Conservation (phyloP, 2,113 vertebrate species). For the Gorsachius goisagi region DNA sequence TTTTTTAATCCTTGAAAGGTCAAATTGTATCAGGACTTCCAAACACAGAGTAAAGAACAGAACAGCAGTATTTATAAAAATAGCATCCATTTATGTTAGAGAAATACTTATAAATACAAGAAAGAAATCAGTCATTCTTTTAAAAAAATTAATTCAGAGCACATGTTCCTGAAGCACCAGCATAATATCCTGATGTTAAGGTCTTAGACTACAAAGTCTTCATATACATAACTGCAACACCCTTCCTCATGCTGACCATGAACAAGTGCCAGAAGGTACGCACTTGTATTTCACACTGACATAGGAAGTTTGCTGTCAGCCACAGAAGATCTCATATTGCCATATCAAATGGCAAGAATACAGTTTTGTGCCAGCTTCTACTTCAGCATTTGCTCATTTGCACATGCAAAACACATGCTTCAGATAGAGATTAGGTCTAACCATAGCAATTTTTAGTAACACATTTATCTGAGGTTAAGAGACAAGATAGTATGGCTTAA, state of each 20-base stretch:
- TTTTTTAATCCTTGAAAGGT: slow-evolving; percentile 6
- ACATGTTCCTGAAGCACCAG: slow-evolving; percentile 62
- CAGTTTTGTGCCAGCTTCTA: neutral
- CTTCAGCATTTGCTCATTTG: neutral
- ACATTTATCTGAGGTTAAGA: neutral
- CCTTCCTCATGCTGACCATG: neutral
- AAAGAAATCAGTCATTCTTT: slow-evolving; percentile 33
- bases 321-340: neutral
- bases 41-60: neutral
- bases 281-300: neutral
- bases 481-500: slow-evolving; percentile 49
- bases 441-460: neutral
- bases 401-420: neutral
- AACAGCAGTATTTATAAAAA: slow-evolving; percentile 72
- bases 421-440: neutral
- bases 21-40: slow-evolving; percentile 23
- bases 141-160: slow-evolving; percentile 54
- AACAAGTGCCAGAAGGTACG: neutral
- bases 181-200: slow-evolving; percentile 26
- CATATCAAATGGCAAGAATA: neutral
- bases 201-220: slow-evolving; percentile 1
- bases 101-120: slow-evolving; percentile 72
- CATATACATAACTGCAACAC: neutral
- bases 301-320: neutral
- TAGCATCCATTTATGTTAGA: slow-evolving; percentile 59